Evolutionary conservation across 2,888 invertebrate genomes (phyloP), one percentile per base, ranked within the genome.

Genomic region (Dynastes hyllus): DNA sequence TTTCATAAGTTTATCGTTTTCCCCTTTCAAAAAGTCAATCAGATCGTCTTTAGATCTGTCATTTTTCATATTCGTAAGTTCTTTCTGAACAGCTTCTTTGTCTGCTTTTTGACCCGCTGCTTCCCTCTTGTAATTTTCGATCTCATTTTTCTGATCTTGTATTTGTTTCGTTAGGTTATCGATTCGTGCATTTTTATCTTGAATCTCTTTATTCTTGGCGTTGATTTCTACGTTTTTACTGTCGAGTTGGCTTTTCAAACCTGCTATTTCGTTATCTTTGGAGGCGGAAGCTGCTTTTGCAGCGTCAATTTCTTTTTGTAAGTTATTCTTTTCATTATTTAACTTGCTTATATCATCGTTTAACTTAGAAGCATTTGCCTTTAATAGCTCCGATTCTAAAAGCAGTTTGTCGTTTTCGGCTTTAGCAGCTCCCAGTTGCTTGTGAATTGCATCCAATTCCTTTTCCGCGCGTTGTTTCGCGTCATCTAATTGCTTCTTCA

Each of bases 1-100:
- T 75, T 78, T 78, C 16, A 61, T 53, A 9, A 78, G 53, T 73
- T 78, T 73, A 13, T 78, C 78, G 2, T 71, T 79, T 69, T 79
- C 79, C 5, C 66, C 75, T 75, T 66, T 66, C n/a, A 78, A 63
- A 29, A 77, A 79, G 5, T 77, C 71, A 32, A 71, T 58, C 37
- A 76, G 27, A 27, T 76, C 76, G 4, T 75, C 76, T 13, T 76
- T 71, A 1, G 67, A 58, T 9, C 29, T 53, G 16, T 67, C 69
- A 53, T 53, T 53, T 67, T 73, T 73, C 58, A 75, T 27, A 16
- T 45, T 75, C 13, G 16, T 22, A 11, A 61, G 22, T 61, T 75
- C 73, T 1, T 45, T 8, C 22, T 61, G 40, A 2, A 13, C 11
- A 1, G 37, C 61, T 63, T 75, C 73, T n/a, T 61, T 40, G 6